These are phyloP conservation scores for Sylvia borin DNA, from an alignment of 2,797 vertebrate genomes.

Conservation along the genomic window DNA sequence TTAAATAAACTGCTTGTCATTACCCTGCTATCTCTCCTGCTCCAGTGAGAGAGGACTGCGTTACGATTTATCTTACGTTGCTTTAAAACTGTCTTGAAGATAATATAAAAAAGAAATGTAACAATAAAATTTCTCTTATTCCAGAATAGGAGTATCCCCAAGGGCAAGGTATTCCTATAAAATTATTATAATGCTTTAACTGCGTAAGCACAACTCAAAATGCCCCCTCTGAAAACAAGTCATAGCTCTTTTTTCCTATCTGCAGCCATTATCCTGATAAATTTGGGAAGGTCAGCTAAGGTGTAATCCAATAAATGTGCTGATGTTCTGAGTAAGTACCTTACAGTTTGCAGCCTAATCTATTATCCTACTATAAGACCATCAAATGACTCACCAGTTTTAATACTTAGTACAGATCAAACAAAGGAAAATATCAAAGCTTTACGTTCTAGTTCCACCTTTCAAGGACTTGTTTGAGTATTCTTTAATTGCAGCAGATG, in stretches of 20 bases:
- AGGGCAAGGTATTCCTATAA: conserved; percentile 21
- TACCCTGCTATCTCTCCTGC: background rate
- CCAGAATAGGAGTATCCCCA: background rate
- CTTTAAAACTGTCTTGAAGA: conserved; percentile 4
- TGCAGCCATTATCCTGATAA: conserved; percentile 53
- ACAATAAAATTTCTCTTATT: conserved; percentile 6
- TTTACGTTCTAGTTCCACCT: conserved; percentile 43
- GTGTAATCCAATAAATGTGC: conserved; percentile 38
- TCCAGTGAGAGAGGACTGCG: background rate
- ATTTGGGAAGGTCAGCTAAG: conserved; percentile 58
- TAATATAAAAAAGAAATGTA: background rate
- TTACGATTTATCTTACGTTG: background rate
- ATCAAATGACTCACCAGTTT: conserved; percentile 61
- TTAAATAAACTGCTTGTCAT: conserved; percentile 10
- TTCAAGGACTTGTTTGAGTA: conserved; percentile 66
- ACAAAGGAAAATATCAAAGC: conserved; percentile 70
- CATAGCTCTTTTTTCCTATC: background rate
- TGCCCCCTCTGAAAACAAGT: background rate
- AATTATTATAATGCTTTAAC: conserved; percentile 42
- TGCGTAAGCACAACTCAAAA: background rate
- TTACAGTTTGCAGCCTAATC: conserved; percentile 56
- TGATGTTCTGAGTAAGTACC: conserved; percentile 44
- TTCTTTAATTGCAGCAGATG: conserved; percentile 63
- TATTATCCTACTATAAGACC: conserved; percentile 52
- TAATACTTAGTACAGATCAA: conserved; percentile 67